Conservation (phyloP, 2,888 invertebrate genomes). For the Drosophila neotestacea region DNA sequence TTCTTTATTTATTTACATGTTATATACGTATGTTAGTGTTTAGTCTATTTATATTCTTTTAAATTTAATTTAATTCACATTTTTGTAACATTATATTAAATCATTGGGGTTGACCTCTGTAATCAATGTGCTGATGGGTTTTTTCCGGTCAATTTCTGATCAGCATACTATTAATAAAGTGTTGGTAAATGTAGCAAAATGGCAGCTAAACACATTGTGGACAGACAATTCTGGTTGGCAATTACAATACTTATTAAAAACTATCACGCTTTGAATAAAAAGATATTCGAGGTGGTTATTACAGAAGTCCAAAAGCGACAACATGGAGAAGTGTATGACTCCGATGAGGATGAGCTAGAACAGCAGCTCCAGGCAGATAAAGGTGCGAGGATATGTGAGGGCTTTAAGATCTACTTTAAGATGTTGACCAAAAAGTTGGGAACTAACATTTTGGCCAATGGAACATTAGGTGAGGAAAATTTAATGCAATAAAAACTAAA, state of each 20-base stretch:
- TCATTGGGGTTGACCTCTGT: too few relatives aligned
- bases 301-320: slow-evolving; percentile 55
- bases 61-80: too few relatives aligned
- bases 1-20: too few relatives aligned
- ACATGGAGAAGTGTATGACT: slow-evolving; percentile 53
- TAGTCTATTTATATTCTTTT: too few relatives aligned
- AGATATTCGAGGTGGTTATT: slow-evolving; percentile 87
- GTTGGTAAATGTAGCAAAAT: slow-evolving; percentile 41
- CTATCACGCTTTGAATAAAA: slow-evolving; percentile 90
- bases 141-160: neutral
- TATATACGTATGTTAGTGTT: too few relatives aligned
- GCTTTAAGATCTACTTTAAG: slow-evolving; percentile 70
- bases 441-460: slow-evolving; percentile 64
- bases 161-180: slow-evolving; percentile 13
- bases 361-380: slow-evolving; percentile 18
- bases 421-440: slow-evolving; percentile 73
- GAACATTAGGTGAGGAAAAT: slow-evolving; percentile 66
- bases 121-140: too few relatives aligned
- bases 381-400: slow-evolving; percentile 40
- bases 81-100: too few relatives aligned
- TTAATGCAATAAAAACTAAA: neutral
- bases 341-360: slow-evolving; percentile 43
- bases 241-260: slow-evolving; percentile 88
- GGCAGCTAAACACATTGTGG: slow-evolving; percentile 35
- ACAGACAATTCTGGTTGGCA: slow-evolving; percentile 88